Percentiles rank a stretch among this genome's conserved stretches.
Evolutionary conservation across 2,888 invertebrate species (phyloP).

Genomic region (Myopa tessellatipennis): DNA sequence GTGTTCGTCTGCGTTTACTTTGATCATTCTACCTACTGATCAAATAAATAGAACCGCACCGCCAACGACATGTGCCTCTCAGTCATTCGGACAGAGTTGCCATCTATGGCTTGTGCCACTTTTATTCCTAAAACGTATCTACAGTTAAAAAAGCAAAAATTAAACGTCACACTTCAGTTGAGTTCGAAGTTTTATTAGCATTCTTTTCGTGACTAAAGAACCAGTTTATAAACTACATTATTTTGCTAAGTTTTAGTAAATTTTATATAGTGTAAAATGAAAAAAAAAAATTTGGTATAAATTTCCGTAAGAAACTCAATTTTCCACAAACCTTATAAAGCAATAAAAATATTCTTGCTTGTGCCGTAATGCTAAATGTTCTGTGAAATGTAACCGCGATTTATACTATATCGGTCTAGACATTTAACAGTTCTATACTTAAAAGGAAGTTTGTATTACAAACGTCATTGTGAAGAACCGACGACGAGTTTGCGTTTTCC

Average conservation of each 20-base stretch:
- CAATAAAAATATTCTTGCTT: neutral
- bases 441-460: neutral
- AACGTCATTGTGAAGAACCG: neutral
- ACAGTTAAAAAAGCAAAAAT: neutral
- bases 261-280: neutral
- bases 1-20: no score
- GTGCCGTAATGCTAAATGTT: neutral
- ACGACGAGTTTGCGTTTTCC: neutral
- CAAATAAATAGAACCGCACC: no score
- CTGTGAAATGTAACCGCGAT: no score
- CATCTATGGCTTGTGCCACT: constrained; percentile 28
- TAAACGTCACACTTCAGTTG: neutral
- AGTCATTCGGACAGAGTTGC: constrained; percentile 10
- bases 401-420: no score
- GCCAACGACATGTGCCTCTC: neutral
- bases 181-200: neutral
- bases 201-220: neutral
- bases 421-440: neutral
- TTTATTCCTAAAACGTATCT: constrained; percentile 27
- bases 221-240: no score
- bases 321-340: neutral
- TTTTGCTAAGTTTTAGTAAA: no score
- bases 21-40: no score
- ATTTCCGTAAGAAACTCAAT: neutral
- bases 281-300: neutral